These are phyloP conservation scores for Enteromius thamalakanensis DNA, from an alignment of 2,797 vertebrate genomes.

Conservation along the genomic window DNA sequence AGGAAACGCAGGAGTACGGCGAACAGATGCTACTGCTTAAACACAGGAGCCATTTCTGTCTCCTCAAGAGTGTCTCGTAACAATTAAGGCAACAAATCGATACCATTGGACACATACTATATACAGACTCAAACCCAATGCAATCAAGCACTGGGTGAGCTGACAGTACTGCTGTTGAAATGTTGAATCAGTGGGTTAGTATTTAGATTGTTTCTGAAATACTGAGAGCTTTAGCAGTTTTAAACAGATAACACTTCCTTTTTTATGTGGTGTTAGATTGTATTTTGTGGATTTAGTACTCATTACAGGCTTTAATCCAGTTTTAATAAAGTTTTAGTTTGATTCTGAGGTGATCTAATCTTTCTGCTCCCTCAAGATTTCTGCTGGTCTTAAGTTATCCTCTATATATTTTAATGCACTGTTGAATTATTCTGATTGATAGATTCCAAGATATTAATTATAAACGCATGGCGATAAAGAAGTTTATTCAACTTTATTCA, in stretches of 20 bases:
- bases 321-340: slow-evolving; percentile 20
- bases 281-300: background rate
- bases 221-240: background rate
- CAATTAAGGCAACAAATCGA: slow-evolving; percentile 68
- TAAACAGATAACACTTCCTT: background rate
- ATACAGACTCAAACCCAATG: slow-evolving; percentile 62
- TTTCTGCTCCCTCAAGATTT: slow-evolving; percentile 3
- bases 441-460: background rate
- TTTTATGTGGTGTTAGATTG: background rate
- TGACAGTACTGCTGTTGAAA: slow-evolving; percentile 53
- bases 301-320: background rate
- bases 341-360: slow-evolving; percentile 9
- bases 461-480: background rate
- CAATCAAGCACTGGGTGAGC: slow-evolving; percentile 69
- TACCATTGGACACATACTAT: slow-evolving; percentile 24
- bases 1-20: slow-evolving; percentile 71
- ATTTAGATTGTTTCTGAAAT: slow-evolving; percentile 12
- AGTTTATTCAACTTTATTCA: background rate
- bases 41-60: slow-evolving; percentile 66
- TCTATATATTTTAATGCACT: background rate
- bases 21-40: slow-evolving; percentile 75
- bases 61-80: slow-evolving; percentile 66
- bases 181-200: background rate
- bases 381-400: background rate
- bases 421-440: slow-evolving; percentile 2